Base-by-base conservation (phyloP, 2,888 invertebrate species). In the Agriotes lineatus region DNA sequence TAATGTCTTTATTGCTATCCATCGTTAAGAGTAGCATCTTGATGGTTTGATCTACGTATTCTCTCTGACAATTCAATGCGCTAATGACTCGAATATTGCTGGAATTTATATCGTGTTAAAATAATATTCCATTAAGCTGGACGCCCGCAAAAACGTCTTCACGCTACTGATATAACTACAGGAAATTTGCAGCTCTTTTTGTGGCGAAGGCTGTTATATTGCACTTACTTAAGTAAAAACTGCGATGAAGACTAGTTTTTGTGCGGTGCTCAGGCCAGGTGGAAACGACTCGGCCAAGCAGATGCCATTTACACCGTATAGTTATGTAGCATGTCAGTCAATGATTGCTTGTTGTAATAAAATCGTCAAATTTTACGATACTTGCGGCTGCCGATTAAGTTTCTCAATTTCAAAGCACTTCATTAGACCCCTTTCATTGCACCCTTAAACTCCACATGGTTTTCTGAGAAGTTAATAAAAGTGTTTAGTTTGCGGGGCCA, bases 151-250 rank as follows among this genome's bases (percentile, higher is more conserved):
- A 44, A 25, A 52, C 37, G 12, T 54, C 50, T 54, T 62, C 50
- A 62, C 62, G 54, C 39, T 42, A 22, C 33, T 12, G 45, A 35
- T 45, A 20, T 60, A 60, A 62, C 44, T 56, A 44, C 63, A 63
- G 56, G 63, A 56, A 63, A 63, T 67, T 67, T 61, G 67, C 61
- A 56, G 67, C 37, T 67, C 56, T 61, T 67, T 66, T 67, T 67
- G 48, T 19, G 20, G 19, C 20, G 20, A 48, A 12, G 19, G 20
- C 48, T 64, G 54, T 64, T 64, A 58, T 45, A 35, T 37, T 61
- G 54, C 45, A 61, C 61, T 67, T 67, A 61, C 33, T 50, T 50
- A 35, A 48, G 10, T 60, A 61, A 50, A 66, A 66, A 66, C 52
- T 42, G 52, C 35, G 37, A 37, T 35, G 54, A 61, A 44, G 54